A percentile compares a stretch with the other conserved stretches of the same genome.
These are phyloP conservation scores for Abscondita cerata DNA, from an alignment of 2,888 invertebrate species.

Conservation along the genomic window DNA sequence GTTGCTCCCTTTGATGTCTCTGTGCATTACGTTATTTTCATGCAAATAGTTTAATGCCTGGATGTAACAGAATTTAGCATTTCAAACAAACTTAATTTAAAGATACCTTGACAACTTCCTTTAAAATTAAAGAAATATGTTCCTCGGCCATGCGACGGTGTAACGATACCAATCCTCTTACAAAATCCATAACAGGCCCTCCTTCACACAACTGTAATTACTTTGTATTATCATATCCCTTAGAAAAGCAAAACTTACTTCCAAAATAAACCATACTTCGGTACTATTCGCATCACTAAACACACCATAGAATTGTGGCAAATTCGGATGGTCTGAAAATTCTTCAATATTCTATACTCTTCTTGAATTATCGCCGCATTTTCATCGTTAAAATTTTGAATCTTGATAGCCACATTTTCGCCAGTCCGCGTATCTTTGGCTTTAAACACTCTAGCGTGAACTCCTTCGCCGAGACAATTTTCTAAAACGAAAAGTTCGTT, in stretches of 20 bases:
- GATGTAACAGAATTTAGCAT: conserved; percentile 47
- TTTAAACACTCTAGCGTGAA: conserved; percentile 78
- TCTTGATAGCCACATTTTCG: conserved; percentile 82
- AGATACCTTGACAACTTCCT: conserved; percentile 83
- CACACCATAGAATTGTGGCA: conserved; percentile 86
- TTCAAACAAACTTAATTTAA: conserved; percentile 14
- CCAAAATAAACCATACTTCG: conserved; percentile 90
- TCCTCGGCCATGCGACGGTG: conserved; percentile 84
- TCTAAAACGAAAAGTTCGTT: conserved; percentile 76
- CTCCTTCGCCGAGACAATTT: conserved; percentile 67
- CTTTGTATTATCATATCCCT: neutral
- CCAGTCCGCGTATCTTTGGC: conserved; percentile 75
- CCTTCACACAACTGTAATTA: conserved; percentile 78
- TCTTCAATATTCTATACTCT: conserved; percentile 82
- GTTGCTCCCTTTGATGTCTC: conserved; percentile 89
- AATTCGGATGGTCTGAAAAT: conserved; percentile 78
- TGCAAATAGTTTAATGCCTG: conserved; percentile 85
- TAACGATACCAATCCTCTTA: conserved; percentile 71
- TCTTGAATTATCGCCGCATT: conserved; percentile 76
- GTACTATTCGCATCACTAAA: conserved; percentile 68
- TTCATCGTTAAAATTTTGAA: conserved; percentile 74
- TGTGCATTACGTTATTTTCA: conserved; percentile 84
- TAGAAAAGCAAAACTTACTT: conserved; percentile 69
- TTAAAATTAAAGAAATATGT: conserved; percentile 87
- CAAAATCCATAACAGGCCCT: conserved; percentile 83